Percentiles rank a stretch among this genome's conserved stretches.
phyloP scores from a whole-genome alignment of 2,797 vertebrate species.

The Nyctibius grandis region DNA sequence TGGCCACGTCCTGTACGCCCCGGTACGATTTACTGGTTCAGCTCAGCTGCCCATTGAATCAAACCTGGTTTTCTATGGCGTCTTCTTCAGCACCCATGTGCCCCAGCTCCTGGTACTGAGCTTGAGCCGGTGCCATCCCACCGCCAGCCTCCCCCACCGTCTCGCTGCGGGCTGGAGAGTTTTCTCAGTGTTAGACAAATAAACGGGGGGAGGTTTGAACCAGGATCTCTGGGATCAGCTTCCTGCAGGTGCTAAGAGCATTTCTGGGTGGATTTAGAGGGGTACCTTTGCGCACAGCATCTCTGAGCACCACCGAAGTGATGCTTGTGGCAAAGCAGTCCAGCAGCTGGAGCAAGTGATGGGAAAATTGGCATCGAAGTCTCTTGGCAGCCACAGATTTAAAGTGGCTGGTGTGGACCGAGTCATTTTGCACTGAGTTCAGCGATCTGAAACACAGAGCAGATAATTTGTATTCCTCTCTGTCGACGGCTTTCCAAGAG shows the following conservation, averaged over 20 bases:
- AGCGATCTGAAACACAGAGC: neutral
- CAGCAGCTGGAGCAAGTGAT: fast-evolving
- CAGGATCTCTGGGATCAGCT: neutral
- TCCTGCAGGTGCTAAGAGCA: neutral
- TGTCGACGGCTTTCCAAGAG: neutral
- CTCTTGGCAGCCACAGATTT: neutral
- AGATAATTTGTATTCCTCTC: neutral
- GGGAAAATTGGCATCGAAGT: neutral
- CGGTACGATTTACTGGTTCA: neutral
- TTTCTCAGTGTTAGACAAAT: neutral
- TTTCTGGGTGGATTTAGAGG: neutral
- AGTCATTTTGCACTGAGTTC: neutral
- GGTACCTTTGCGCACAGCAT: neutral
- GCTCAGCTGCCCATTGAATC: neutral
- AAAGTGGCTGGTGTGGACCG: neutral
- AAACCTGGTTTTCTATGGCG: neutral
- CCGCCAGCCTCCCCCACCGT: fast-evolving
- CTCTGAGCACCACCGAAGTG: neutral
- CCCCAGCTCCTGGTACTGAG: neutral
- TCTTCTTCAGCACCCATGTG: neutral
- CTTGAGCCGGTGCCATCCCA: neutral
- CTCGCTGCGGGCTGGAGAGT: neutral
- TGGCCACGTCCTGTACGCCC: fast-evolving
- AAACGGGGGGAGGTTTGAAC: neutral
- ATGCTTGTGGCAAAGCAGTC: fast-evolving